Percentiles rank a stretch among this genome's conserved stretches.
These are phyloP conservation scores for Rhabdornis inornatus DNA, from an alignment of 2,113 vertebrate genomes.

Conservation along the genomic window DNA sequence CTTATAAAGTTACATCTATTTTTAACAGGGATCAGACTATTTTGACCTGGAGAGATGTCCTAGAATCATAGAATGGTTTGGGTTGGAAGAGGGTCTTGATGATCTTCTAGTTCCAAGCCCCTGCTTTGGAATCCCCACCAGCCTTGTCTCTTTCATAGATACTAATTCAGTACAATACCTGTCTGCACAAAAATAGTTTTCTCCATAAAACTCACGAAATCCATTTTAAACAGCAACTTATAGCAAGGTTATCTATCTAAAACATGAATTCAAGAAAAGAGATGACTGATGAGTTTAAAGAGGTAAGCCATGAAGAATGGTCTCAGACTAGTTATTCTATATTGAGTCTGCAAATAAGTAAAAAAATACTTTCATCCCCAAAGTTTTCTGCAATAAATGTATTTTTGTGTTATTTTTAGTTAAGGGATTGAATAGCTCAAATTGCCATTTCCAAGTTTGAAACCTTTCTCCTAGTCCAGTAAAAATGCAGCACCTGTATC, in stretches of 20 bases:
- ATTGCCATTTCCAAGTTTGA: neutral
- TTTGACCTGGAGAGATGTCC: neutral
- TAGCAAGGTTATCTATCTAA: neutral
- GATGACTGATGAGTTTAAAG: neutral
- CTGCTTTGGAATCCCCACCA: neutral
- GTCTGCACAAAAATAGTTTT: neutral
- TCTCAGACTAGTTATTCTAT: neutral
- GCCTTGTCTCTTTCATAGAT: neutral
- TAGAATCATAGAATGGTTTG: neutral
- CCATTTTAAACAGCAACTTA: neutral
- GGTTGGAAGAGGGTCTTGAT: neutral
- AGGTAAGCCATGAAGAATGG: neutral
- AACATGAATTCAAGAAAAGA: neutral
- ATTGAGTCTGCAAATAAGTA: neutral
- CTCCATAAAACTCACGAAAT: neutral
- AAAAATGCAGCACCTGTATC: neutral
- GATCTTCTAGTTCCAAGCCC: neutral
- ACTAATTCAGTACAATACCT: neutral
- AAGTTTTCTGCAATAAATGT: neutral
- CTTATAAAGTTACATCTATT: neutral
- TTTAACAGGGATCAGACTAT: neutral
- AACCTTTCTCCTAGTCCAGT: neutral
- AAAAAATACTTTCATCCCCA: neutral
- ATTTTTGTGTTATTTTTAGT: conserved; percentile 26
- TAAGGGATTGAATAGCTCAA: neutral